These are phyloP conservation scores for Rhagophthalmus giganteus DNA, from an alignment of 2,888 invertebrate genomes.

Conservation along the genomic window DNA sequence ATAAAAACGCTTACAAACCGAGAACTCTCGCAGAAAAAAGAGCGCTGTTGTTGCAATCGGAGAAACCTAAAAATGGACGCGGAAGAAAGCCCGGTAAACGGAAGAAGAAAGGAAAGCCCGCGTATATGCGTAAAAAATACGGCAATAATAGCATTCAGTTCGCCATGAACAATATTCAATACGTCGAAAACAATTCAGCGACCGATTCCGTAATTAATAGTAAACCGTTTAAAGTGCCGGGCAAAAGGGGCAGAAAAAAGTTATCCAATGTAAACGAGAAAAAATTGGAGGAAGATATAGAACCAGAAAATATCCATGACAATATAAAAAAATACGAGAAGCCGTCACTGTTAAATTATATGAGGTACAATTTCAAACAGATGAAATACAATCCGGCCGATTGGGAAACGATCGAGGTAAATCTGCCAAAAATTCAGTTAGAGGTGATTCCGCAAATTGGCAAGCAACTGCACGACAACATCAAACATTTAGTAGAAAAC, in stretches of 20 bases:
- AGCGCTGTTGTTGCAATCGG: constrained; percentile 43
- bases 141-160: constrained; percentile 8
- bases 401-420: constrained; percentile 56
- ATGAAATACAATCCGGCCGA: constrained; percentile 51
- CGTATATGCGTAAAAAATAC: constrained; percentile 5
- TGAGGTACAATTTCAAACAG: constrained; percentile 31
- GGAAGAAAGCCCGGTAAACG: neutral
- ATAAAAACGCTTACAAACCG: constrained; percentile 47
- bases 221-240: constrained; percentile 26
- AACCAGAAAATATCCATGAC: neutral
- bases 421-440: constrained; percentile 59
- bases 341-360: constrained; percentile 12
- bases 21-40: constrained; percentile 61
- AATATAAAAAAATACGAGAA: neutral
- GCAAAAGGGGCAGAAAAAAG: constrained; percentile 18
- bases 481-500: constrained; percentile 52
- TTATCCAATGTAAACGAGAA: constrained; percentile 22
- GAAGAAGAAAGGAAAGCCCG: neutral
- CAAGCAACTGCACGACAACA: constrained; percentile 55
- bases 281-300: neutral
- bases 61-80: neutral
- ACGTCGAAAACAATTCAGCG: constrained; percentile 4
- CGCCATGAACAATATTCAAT: too few relatives aligned
- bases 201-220: constrained; percentile 2
- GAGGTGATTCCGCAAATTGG: constrained; percentile 58